A percentile compares a stretch with the other conserved stretches of the same genome.
phyloP scores from a whole-genome alignment of 2,113 vertebrate genomes.

The Anolis carolinensis region DNA sequence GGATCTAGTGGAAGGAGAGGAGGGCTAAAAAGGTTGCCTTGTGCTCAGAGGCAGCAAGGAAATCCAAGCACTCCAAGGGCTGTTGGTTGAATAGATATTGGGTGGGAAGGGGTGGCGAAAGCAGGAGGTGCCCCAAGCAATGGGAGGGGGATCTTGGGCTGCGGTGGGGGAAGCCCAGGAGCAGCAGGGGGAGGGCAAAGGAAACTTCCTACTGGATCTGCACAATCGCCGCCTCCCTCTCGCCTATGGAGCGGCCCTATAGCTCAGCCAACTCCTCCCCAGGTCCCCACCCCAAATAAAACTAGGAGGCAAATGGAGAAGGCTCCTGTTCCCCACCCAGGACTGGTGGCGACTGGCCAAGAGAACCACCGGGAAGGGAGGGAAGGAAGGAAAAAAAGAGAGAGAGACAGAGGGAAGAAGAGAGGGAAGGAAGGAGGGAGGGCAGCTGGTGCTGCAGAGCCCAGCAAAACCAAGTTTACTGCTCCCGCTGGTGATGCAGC shows the following conservation, averaged over 20 bases:
- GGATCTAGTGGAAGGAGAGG: neutral
- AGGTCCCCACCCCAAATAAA: too few species aligned
- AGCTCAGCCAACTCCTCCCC: neutral
- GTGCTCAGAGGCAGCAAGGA: neutral
- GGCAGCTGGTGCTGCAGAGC: too few species aligned
- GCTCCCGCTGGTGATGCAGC: neutral
- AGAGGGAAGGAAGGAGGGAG: neutral
- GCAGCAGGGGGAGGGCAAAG: neutral
- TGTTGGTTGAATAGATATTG: neutral
- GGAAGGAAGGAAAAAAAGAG: too few species aligned
- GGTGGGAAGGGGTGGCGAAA: neutral
- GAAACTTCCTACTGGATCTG: neutral
- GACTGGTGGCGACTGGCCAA: neutral
- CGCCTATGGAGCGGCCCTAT: neutral
- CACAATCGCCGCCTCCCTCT: too few species aligned
- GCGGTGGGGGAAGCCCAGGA: neutral
- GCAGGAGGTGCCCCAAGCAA: neutral
- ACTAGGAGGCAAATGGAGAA: too few species aligned
- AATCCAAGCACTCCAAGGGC: neutral
- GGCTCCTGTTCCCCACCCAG: neutral
- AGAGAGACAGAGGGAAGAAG: neutral
- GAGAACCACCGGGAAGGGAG: neutral
- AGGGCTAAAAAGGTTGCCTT: neutral
- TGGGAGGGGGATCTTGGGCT: neutral
- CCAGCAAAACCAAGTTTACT: too few species aligned